Evolutionary conservation across 2,113 vertebrate species (phyloP).

Genomic region (Arenaria interpres): DNA sequence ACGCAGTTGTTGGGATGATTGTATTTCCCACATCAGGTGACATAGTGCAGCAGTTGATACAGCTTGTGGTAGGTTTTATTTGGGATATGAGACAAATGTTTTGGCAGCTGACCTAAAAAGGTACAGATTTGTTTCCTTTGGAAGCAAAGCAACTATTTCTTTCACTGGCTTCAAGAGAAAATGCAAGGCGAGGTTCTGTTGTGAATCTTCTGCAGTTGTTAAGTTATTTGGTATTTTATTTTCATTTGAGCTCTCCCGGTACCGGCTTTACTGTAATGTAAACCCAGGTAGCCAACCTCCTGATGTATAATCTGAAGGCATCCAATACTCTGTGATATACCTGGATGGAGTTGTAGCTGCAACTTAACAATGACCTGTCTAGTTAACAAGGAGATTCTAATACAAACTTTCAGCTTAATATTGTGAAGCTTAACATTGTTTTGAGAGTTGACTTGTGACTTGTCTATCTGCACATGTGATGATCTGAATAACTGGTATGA

Average conservation of each 20-base stretch:
- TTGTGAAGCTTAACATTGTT: not conserved
- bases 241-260: not conserved
- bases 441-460: not conserved
- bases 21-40: not conserved
- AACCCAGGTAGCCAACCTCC: not conserved
- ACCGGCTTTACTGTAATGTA: not conserved
- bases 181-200: not conserved
- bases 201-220: not conserved
- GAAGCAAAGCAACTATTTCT: not conserved
- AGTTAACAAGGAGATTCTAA: not conserved
- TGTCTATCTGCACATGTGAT: not conserved
- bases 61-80: not conserved
- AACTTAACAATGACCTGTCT: not conserved
- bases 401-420: not conserved
- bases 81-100: not conserved
- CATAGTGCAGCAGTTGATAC: not conserved
- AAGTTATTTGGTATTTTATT: not conserved
- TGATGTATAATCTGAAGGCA: not conserved
- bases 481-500: not conserved
- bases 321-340: not conserved
- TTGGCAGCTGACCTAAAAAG: not conserved
- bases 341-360: not conserved
- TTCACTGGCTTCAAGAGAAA: not conserved
- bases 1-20: not conserved
- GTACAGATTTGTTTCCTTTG: not conserved